Conservation (phyloP, 2,888 invertebrate species). For the Cheilosia scutellata region DNA sequence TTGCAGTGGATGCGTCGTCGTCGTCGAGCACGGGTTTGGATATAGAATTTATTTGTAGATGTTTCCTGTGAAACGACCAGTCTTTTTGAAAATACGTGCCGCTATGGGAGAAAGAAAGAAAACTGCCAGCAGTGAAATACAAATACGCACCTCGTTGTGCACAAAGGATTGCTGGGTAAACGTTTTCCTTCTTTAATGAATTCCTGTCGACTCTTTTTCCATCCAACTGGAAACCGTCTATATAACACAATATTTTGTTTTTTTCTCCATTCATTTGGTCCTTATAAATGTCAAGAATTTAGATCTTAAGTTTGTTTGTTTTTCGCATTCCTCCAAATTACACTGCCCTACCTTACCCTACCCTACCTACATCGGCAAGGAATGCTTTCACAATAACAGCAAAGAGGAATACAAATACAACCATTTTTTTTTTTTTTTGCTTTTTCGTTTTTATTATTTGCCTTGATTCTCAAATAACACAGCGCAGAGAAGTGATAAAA, state of each 20-base stretch:
- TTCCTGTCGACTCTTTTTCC: conserved; percentile 36
- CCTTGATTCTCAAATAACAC: conserved; percentile 33
- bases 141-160: conserved; percentile 70
- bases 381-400: conserved; percentile 22
- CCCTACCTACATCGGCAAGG: background rate
- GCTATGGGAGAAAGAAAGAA: conserved; percentile 21
- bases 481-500: conserved; percentile 48
- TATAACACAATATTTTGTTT: background rate
- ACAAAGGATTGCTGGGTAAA: conserved; percentile 59
- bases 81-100: conserved; percentile 48
- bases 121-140: conserved; percentile 49
- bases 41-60: background rate
- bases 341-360: background rate
- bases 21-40: background rate
- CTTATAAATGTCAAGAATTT: conserved; percentile 58
- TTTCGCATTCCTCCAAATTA: background rate
- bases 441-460: background rate
- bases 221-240: conserved; percentile 10
- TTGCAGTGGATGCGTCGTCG: conserved; percentile 49
- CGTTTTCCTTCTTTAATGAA: conserved; percentile 69
- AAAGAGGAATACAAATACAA: conserved; percentile 12
- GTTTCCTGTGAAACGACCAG: background rate
- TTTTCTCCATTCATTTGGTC: conserved; percentile 1
- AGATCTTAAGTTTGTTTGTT: conserved; percentile 46
- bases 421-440: background rate